phyloP scores from a whole-genome alignment of 2,797 vertebrate genomes.

The Neosilurus hyrtlii region DNA sequence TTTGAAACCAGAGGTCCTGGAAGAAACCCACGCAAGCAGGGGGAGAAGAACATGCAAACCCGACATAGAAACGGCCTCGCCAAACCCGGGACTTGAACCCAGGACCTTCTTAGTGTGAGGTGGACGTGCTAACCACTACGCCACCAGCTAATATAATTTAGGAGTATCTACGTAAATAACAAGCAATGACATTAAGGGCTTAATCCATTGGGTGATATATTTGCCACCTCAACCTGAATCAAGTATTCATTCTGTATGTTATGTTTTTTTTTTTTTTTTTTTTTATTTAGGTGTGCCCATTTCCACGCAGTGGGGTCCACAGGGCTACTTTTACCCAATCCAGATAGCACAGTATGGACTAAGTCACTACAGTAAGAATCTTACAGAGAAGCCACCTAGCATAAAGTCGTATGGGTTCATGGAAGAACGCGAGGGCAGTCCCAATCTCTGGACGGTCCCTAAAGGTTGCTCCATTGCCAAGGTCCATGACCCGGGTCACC shows the following conservation, averaged over 20 bases:
- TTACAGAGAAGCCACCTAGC: slow-evolving; percentile 79
- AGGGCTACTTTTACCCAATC: slow-evolving; percentile 88
- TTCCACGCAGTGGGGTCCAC: slow-evolving; percentile 85
- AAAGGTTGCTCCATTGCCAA: slow-evolving; percentile 75
- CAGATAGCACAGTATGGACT: slow-evolving; percentile 85
- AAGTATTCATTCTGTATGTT: slow-evolving; percentile 2
- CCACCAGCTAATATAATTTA: too few species aligned
- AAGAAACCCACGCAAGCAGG: too few species aligned
- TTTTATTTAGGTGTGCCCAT: slow-evolving; percentile 75
- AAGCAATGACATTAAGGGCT: background rate
- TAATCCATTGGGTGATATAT: background rate
- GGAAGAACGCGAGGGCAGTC: slow-evolving; percentile 62
- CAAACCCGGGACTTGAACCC: too few species aligned
- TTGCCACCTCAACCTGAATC: background rate
- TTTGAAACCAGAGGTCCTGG: too few species aligned
- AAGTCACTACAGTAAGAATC: slow-evolving; percentile 87
- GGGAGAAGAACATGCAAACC: too few species aligned
- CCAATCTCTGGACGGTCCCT: slow-evolving; percentile 68
- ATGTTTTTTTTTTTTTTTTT: slow-evolving; percentile 3
- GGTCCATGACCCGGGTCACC: slow-evolving; percentile 68
- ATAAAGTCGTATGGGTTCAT: slow-evolving; percentile 75
- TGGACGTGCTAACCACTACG: too few species aligned
- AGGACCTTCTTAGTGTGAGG: too few species aligned
- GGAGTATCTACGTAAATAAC: background rate
- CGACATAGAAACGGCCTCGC: too few species aligned